A percentile compares a stretch with the other conserved stretches of the same genome.
Conservation (phyloP, 2,888 invertebrate species). For the Stenurella melanura region DNA sequence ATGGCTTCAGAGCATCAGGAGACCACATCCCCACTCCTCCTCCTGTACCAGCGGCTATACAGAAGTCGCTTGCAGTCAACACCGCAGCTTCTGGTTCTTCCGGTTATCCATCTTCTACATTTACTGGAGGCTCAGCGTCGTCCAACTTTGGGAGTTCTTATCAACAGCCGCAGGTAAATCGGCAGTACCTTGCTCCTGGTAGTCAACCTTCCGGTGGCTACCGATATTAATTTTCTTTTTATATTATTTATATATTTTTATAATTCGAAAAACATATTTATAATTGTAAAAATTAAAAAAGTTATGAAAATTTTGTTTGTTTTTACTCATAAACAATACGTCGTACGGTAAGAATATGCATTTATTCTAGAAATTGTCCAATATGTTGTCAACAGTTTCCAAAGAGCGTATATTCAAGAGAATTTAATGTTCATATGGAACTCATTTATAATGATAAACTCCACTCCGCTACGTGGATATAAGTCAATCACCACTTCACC, state of each 20-base stretch:
- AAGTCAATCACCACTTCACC: too few relatives aligned
- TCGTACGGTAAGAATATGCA: too few relatives aligned
- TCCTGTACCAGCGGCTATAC: conserved; percentile 51
- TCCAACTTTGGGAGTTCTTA: neutral
- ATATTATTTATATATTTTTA: neutral
- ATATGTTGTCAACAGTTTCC: too few relatives aligned
- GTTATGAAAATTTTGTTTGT: neutral
- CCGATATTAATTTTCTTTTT: conserved; percentile 43
- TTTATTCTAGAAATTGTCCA: too few relatives aligned
- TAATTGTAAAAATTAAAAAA: neutral
- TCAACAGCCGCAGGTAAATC: conserved; percentile 26
- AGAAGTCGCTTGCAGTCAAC: conserved; percentile 45
- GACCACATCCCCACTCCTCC: conserved; percentile 56
- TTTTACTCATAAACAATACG: too few relatives aligned
- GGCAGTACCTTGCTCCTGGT: conserved; percentile 48
- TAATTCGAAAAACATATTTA: neutral
- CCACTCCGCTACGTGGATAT: too few relatives aligned
- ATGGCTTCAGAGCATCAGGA: conserved; percentile 68
- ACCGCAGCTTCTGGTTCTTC: conserved; percentile 9
- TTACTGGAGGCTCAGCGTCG: neutral
- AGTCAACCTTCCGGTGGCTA: conserved; percentile 35
- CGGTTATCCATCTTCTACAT: conserved; percentile 11
- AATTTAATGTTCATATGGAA: too few relatives aligned
- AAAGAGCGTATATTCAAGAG: too few relatives aligned
- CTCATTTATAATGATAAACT: too few relatives aligned